Conservation (phyloP, 2,797 vertebrate genomes). For the Coilia nasus region DNA sequence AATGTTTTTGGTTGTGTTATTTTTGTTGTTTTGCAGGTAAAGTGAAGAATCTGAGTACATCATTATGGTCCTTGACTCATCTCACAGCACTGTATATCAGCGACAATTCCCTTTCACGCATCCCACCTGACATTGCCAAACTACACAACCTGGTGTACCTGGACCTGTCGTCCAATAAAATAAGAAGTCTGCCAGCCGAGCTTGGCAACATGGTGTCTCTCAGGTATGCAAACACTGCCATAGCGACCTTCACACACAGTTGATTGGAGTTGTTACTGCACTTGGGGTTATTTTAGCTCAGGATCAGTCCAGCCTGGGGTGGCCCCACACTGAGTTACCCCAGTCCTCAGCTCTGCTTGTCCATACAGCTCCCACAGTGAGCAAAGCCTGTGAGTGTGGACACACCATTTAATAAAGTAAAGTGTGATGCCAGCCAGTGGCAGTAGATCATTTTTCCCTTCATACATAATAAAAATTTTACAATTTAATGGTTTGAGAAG, state of each 20-base stretch:
- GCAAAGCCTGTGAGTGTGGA: background rate
- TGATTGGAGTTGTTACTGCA: background rate
- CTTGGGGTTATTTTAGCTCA: background rate
- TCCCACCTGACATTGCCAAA: constrained; percentile 99
- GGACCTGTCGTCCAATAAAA: constrained; percentile 98
- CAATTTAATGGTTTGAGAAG: background rate
- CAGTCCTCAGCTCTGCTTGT: background rate
- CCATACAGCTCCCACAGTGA: background rate
- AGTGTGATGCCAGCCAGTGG: background rate
- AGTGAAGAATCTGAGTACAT: constrained; percentile 94
- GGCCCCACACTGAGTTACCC: background rate
- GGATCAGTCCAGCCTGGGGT: background rate
- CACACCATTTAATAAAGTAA: background rate
- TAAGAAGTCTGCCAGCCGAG: constrained; percentile 97
- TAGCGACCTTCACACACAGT: background rate
- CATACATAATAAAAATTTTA: background rate
- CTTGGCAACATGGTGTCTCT: constrained; percentile 99
- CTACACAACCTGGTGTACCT: constrained; percentile 98
- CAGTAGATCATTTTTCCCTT: background rate
- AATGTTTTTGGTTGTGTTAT: constrained; percentile 24
- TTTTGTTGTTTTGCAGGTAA: constrained; percentile 75
- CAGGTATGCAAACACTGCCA: constrained; percentile 75
- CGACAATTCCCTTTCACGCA: constrained; percentile 96
- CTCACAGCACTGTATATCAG: constrained; percentile 98
- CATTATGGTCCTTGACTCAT: constrained; percentile 96